Percentiles rank a stretch among this genome's conserved stretches.
phyloP scores from a whole-genome alignment of 2,888 invertebrate genomes.

The Cryptophagus acutangulus region DNA sequence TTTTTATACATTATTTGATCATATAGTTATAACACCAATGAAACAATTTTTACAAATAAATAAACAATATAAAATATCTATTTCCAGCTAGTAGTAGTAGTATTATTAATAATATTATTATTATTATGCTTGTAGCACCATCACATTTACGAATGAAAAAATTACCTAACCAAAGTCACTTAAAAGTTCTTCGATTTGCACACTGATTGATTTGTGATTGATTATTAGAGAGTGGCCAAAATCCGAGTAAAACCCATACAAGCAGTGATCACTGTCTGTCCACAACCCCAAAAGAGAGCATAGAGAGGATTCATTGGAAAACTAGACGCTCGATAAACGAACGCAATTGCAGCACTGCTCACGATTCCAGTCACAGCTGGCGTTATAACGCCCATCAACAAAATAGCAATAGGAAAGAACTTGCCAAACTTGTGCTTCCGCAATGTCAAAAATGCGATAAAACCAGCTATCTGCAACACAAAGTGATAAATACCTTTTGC shows the following conservation, averaged over 20 bases:
- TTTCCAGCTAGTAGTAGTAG: too few relatives aligned
- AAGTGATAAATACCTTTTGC: neutral
- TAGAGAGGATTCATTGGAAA: slow-evolving; percentile 86
- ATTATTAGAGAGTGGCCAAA: slow-evolving; percentile 62
- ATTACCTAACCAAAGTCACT: slow-evolving; percentile 20
- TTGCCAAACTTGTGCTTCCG: slow-evolving; percentile 93
- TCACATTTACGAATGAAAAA: slow-evolving; percentile 43
- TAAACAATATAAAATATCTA: slow-evolving; percentile 31
- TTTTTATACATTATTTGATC: slow-evolving; percentile 24
- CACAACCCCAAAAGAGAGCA: slow-evolving; percentile 91
- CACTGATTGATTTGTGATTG: slow-evolving; percentile 26
- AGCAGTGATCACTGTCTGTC: slow-evolving; percentile 84
- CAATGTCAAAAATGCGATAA: slow-evolving; percentile 85
- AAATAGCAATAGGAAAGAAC: slow-evolving; percentile 82
- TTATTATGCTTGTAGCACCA: slow-evolving; percentile 43
- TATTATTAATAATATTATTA: slow-evolving; percentile 19
- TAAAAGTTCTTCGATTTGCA: neutral
- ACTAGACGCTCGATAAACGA: slow-evolving; percentile 86
- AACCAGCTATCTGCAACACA: slow-evolving; percentile 65
- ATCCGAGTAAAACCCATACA: slow-evolving; percentile 91
- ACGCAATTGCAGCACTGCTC: slow-evolving; percentile 88
- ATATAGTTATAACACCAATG: slow-evolving; percentile 21
- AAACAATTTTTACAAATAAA: slow-evolving; percentile 24
- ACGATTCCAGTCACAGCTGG: slow-evolving; percentile 85
- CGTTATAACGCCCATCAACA: slow-evolving; percentile 84